phyloP scores from a whole-genome alignment of 2,113 vertebrate species.

The Melanerpes aurifrons region DNA sequence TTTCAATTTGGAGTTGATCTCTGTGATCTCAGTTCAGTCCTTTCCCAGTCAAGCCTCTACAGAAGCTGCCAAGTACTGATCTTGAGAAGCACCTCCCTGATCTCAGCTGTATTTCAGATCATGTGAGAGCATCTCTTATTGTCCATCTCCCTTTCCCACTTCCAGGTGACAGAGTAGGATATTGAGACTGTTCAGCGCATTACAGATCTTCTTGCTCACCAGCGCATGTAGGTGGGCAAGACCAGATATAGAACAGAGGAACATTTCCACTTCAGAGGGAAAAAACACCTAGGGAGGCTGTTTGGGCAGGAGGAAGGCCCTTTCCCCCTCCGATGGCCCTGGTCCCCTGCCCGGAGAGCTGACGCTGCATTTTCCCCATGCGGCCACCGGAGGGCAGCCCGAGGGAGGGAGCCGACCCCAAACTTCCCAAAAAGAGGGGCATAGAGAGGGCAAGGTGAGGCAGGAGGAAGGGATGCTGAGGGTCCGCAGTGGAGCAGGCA shows the following conservation, averaged over 20 bases:
- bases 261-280: neutral
- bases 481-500: neutral
- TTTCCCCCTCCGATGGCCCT: neutral
- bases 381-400: constrained; percentile 79
- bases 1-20: neutral
- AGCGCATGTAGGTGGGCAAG: neutral
- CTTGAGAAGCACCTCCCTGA: neutral
- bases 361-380: constrained; percentile 22
- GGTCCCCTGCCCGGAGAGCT: neutral
- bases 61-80: neutral
- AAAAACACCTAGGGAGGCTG: neutral
- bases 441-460: neutral
- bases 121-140: neutral
- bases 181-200: neutral
- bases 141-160: neutral
- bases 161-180: rapidly evolving
- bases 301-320: neutral
- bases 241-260: neutral
- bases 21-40: neutral
- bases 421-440: neutral
- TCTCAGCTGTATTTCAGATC: neutral
- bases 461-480: neutral
- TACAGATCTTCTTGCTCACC: neutral
- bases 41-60: neutral
- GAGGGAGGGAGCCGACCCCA: constrained; percentile 57